phyloP scores from a whole-genome alignment of 2,797 vertebrate genomes.

The Phaenicophaeus curvirostris region DNA sequence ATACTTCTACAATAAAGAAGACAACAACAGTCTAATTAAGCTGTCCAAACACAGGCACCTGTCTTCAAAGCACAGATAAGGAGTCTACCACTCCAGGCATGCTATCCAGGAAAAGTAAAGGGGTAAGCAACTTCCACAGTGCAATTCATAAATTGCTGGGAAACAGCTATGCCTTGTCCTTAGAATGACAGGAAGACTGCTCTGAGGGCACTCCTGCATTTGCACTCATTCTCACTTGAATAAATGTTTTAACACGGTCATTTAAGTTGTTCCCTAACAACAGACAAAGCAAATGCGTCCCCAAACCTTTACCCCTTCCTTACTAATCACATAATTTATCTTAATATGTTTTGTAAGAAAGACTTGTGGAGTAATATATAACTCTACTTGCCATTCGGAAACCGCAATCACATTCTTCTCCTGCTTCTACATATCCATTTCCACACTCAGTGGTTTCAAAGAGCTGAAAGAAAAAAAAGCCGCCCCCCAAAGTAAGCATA shows the following conservation, averaged over 20 bases:
- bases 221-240: neutral
- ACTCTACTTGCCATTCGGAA: constrained; percentile 83
- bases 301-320: neutral
- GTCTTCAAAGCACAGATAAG: neutral
- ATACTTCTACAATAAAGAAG: neutral
- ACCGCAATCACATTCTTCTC: constrained; percentile 97
- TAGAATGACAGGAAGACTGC: neutral
- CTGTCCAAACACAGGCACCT: neutral
- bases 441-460: constrained; percentile 93
- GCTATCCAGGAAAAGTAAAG: neutral
- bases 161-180: neutral
- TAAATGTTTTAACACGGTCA: neutral
- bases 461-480: constrained; percentile 79
- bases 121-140: neutral
- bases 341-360: neutral
- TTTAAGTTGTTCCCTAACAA: neutral
- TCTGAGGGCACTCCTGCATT: neutral
- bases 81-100: neutral
- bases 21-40: neutral
- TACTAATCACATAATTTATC: neutral
- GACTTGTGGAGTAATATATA: neutral
- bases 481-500: neutral
- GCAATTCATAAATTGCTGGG: neutral
- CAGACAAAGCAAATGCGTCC: neutral
- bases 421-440: constrained; percentile 94